These are phyloP conservation scores for Thalassarche chlororhynchos DNA, from an alignment of 2,113 vertebrate species.

Conservation along the genomic window DNA sequence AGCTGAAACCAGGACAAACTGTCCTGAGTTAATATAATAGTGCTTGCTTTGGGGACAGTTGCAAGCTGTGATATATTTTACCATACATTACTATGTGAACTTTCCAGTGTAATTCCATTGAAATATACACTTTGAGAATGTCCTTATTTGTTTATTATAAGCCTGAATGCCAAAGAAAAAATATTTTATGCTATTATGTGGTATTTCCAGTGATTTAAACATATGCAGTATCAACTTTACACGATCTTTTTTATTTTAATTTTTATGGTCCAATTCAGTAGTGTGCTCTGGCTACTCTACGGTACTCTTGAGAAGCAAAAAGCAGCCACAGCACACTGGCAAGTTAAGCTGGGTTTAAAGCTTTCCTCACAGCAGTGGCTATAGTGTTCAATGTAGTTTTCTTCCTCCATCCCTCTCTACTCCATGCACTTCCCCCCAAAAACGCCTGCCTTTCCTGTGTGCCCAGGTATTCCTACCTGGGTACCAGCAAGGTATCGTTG, in stretches of 20 bases:
- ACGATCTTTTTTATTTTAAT: not conserved
- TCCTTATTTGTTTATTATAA: not conserved
- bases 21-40: not conserved
- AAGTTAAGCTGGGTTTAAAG: not conserved
- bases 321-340: not conserved
- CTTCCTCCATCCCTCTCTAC: not conserved
- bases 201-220: not conserved
- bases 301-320: not conserved
- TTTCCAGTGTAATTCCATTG: not conserved
- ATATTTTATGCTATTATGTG: not conserved
- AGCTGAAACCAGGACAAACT: no score
- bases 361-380: not conserved
- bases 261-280: not conserved
- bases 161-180: not conserved
- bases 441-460: not conserved
- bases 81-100: not conserved
- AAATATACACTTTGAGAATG: not conserved
- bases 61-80: not conserved
- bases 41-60: not conserved
- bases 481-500: not conserved
- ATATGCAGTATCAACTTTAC: not conserved
- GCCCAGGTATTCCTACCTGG: not conserved
- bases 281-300: not conserved
- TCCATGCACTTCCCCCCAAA: not conserved
- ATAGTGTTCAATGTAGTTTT: not conserved